Evolutionary conservation across 2,888 invertebrate genomes (phyloP), one percentile per base, ranked within the genome.

Genomic region (Phoenoteleia sp.): DNA sequence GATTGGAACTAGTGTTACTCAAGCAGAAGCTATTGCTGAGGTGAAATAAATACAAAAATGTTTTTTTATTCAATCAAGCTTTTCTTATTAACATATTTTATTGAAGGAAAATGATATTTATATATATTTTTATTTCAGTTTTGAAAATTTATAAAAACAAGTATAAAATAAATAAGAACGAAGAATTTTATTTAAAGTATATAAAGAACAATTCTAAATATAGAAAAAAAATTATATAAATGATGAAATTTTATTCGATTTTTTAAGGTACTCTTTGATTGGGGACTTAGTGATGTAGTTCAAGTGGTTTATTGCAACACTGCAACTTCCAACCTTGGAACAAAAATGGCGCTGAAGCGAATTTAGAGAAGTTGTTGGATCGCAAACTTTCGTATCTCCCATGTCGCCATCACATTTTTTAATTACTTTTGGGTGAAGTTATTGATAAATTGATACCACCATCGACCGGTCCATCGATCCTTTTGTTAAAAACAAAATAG

Each of bases 401-500:
- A 33, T 33, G 33, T 33, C 33, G 33, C 2, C 4, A 11, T 9
- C 33, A 33, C 11, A 85, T 87, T 77, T 83, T 86, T 49, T 87
- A 89, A 67, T 17, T 89, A 3, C 45, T 86, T 9, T 54, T 85
- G 33, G 80, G 75, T 0, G 69, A 82, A 13, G 84, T 87, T 33
- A 84, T 81, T 33, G 66, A 76, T 47, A 36, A 39, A 42, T 45
- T 85, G 17, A 76, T 84, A 75, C 64, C 81, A 39, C 42, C 71
- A 6, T 79, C 85, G 19, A 71, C 79, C 62, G 87, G 87, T 19
- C 86, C 84, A 33, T 82, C 80, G 25, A 85, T 88, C 49, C 84
- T 74, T 56, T 23, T 87, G 23, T 87, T 88, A 19, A 74, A 88
- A 47, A 39, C 54, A 54, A 74, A 49, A 58, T 85, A 15, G 47